Evolutionary conservation across 2,113 vertebrate species (phyloP), one percentile per base, ranked within the genome.

Genomic region (Calcarius ornatus): DNA sequence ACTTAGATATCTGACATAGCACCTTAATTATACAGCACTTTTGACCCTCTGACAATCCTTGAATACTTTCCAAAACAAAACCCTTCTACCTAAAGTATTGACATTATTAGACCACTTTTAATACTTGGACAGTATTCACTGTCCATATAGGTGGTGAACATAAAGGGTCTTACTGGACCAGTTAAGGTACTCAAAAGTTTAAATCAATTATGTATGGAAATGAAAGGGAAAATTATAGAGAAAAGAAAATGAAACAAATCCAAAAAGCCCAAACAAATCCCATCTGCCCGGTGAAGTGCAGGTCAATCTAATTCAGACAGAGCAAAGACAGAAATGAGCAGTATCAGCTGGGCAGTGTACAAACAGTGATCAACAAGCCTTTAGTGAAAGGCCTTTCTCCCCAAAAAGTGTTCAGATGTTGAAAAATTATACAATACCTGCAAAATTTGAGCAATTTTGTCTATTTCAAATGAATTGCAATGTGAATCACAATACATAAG

Each of bases 201-300:
- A 42, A 92, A 71, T 6, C 5, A 65, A 23, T 48, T 14, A 30
- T 11, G 4, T 73, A n/a, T 19, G 40, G 30, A 42, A 86, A 91
- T 70, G 2, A 40, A 70, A 78, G 71, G 59, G 0, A 88, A 75
- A 73, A 53, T 23, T 65, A 22, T 10, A 53, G 7, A 48, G 25
- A 43, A 90, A 61, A 4, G 14, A 68, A 60, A 51, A 20, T 33
- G 43, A 57, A 50, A 9, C 2, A 66, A n/a, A 33, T 21, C 12
- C 5, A 18, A 28, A 33, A 19, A 20, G 8, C 14, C 21, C 11
- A 6, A 14, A n/a, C 8, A 51, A 28, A 53, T 64, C 38, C 11
- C n/a, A 14, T 35, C 37, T 53, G 37, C 33, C 4, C 0, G 0
- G 19, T 82, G 38, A 72, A 81, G 15, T 2, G 1, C 7, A 40